Evolutionary conservation across 2,888 invertebrate genomes (phyloP), one percentile per base, ranked within the genome.

Genomic region (Amblyjoppa fuscipennis): DNA sequence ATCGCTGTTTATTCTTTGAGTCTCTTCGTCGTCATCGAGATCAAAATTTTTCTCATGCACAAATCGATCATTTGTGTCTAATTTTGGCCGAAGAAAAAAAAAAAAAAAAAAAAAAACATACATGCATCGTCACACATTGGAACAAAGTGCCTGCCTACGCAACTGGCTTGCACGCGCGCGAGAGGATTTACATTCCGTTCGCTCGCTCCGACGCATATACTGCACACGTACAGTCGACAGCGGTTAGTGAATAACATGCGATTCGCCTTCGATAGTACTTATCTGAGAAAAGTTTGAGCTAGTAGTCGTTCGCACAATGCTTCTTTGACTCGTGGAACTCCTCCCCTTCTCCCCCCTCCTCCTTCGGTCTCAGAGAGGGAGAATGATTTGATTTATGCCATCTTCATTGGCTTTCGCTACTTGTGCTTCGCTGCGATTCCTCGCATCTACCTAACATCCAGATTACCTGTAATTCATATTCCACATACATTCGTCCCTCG

Each of bases 141-240:
- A 73, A 34, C 51, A 53, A 82, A 66, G 76, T 66, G 45, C 61
- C 68, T 70, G 70, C 41, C 71, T 45, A 75, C 69, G 74, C 83
- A 75, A 78, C 78, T 74, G 75, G 76, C 73, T 73, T 85, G 85
- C 80, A 83, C 79, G 85, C 81, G 69, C 81, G 71, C 73, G 61
- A 80, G 73, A 85, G 85, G 83, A 85, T 85, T 85, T 83, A 83
- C 85, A 85, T 85, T 83, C 85, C 83, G 80, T 77, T 85, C 73
- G 83, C 85, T 81, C 78, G 69, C 45, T 38, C 20, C 45, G 25
- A 78, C 41, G 28, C 68, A 53, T 66, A 56, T 45, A 68, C 61
- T 16, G 64, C 73, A 68, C 59, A 56, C 59, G 64, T 28, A 59
- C 53, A 71, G 13, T n/a, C 34, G 31, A n/a, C 34, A 34, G 61